phyloP scores from a whole-genome alignment of 2,888 invertebrate species.

The Coelinius sp. region DNA sequence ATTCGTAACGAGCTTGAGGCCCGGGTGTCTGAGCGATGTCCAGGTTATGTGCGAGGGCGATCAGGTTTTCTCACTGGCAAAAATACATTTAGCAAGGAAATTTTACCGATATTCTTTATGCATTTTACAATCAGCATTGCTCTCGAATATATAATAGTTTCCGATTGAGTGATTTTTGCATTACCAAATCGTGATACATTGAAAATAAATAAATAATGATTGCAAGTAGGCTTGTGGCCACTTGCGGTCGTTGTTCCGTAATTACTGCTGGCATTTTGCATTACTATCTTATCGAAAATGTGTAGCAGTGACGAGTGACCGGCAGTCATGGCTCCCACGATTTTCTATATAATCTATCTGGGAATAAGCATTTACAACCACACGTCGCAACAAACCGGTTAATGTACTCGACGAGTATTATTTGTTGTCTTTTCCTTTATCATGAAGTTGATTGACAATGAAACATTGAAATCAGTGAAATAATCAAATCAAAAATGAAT shows the following conservation, averaged over 20 bases:
- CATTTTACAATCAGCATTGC: neutral
- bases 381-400: conserved; percentile 2
- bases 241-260: conserved; percentile 57
- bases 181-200: neutral
- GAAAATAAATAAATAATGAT: conserved; percentile 7
- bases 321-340: conserved; percentile 27
- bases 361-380: conserved; percentile 9
- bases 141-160: neutral
- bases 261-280: conserved; percentile 47
- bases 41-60: conserved; percentile 11
- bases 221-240: neutral
- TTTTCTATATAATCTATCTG: conserved; percentile 31
- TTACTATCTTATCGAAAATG: conserved; percentile 54
- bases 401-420: conserved; percentile 20
- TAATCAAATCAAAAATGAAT: too few species aligned
- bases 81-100: neutral
- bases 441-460: neutral
- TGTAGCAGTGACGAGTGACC: conserved; percentile 2
- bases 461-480: too few species aligned
- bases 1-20: conserved; percentile 2
- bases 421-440: neutral
- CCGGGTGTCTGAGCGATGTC: neutral
- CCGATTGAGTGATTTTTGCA: neutral
- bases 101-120: neutral
- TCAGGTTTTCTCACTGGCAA: neutral